These are phyloP conservation scores for Stegophylla sp. DNA, from an alignment of 2,888 invertebrate genomes.

Conservation along the genomic window DNA sequence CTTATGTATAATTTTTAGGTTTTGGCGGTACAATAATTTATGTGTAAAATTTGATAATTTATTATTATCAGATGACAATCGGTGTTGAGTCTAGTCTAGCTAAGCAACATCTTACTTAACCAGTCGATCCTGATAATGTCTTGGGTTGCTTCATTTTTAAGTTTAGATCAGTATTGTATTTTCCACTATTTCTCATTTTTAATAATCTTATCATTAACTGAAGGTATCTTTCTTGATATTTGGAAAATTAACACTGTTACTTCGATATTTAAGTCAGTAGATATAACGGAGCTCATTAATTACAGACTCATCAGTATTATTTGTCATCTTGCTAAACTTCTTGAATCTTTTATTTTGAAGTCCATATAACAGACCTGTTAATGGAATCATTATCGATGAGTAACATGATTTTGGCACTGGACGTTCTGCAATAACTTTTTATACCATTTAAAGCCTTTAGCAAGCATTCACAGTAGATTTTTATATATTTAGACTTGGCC, in stretches of 20 bases:
- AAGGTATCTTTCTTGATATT: not conserved
- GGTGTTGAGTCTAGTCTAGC: not conserved
- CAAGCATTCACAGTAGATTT: no score
- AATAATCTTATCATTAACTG: not conserved
- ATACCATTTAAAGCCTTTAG: no score
- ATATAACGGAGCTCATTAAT: not conserved
- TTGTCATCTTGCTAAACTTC: no score
- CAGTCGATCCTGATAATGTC: not conserved
- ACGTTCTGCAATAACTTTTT: no score
- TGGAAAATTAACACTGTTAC: not conserved
- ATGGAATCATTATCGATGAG: no score
- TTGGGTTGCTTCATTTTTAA: not conserved
- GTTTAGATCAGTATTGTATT: not conserved
- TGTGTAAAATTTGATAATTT: no score
- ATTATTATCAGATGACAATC: no score
- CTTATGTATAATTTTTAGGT: not conserved
- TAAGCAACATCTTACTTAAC: not conserved
- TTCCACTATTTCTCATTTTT: not conserved
- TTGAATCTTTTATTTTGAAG: no score
- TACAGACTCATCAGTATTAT: not conserved
- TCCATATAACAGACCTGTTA: no score
- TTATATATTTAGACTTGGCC: no score
- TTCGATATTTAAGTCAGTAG: constrained; percentile 1
- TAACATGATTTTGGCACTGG: no score
- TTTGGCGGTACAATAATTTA: no score